phyloP scores from a whole-genome alignment of 2,888 invertebrate genomes.

The Flexamia atlantica region DNA sequence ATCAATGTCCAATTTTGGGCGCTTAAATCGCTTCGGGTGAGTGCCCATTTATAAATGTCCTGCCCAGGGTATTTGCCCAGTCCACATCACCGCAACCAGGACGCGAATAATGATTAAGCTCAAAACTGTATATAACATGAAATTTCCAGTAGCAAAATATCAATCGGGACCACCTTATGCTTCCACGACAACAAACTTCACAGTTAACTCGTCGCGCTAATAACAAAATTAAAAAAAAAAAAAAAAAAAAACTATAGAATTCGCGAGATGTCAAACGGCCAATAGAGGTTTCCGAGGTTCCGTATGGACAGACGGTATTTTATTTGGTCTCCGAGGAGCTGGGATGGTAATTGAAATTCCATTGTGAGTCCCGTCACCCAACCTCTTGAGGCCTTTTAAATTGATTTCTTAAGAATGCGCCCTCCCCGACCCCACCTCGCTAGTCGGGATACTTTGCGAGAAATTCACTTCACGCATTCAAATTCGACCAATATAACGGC shows the following conservation, averaged over 20 bases:
- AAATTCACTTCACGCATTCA: constrained; percentile 43
- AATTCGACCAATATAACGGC: constrained; percentile 41
- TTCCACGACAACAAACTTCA: too few relatives aligned
- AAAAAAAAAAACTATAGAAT: not conserved
- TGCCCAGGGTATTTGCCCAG: too few relatives aligned
- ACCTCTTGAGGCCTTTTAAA: constrained; percentile 63
- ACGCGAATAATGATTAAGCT: too few relatives aligned
- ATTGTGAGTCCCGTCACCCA: constrained; percentile 58
- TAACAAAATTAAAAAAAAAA: too few relatives aligned
- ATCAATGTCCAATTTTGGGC: too few relatives aligned
- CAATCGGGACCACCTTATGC: too few relatives aligned
- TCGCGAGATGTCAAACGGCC: not conserved
- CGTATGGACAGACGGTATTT: constrained; percentile 52
- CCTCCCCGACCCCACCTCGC: constrained; percentile 13
- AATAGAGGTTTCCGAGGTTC: not conserved
- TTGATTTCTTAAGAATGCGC: constrained; percentile 63
- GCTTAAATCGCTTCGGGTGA: too few relatives aligned
- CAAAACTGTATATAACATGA: too few relatives aligned
- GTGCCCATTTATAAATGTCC: too few relatives aligned
- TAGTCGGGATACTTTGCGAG: constrained; percentile 41
- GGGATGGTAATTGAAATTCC: constrained; percentile 64
- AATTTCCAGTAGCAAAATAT: too few relatives aligned
- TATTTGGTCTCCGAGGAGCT: constrained; percentile 58
- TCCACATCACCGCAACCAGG: too few relatives aligned
- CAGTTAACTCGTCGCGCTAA: too few relatives aligned